Evolutionary conservation across 2,797 vertebrate species (phyloP), one percentile per base, ranked within the genome.

Genomic region (Oreochromis grahami): DNA sequence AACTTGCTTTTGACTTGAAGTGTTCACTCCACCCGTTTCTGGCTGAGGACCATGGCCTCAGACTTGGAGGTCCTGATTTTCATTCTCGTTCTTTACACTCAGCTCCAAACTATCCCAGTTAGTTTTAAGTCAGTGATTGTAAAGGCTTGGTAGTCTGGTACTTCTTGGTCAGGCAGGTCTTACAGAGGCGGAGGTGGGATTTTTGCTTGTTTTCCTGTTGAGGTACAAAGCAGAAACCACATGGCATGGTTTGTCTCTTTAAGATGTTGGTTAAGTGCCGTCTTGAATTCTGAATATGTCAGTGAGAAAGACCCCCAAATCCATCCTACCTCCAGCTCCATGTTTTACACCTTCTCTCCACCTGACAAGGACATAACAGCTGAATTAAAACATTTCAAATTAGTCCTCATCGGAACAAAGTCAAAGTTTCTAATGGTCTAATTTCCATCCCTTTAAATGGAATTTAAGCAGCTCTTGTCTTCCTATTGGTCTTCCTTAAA

Each of bases 301-400:
- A 60, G 8, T 34, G 56, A 34, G 0, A 17, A 58, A 0, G 5
- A 4, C 17, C 24, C 1, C 17, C 17, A 36, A n/a, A 36, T 36
- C 32, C 32, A 63, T n/a, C 32, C 9, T 12, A 63, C 10, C 58
- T n/a, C 17, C 32, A 36, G 32, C 58, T 63, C 17, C 8, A 34
- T 60, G 15, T 34, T 60, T 34, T 34, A 34, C 29, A 34, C 3
- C 17, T 36, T 63, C 3, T 32, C 26, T 58, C 26, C 14, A 29
- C 24, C 21, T 53, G 24, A 55, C 56, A n/a, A 36, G 19, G 32
- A 60, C 8, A 58, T 5, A 10, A 58, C 0, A 15, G 29, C 29
- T 19, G 3, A 17, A 34, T 60, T 34, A 34, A 32, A 58, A 29
- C 55, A 32, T 17, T 15, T 34, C 29, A 60, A 63, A 63, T 17